A percentile compares a stretch with the other conserved stretches of the same genome.
Conservation (phyloP, 2,888 invertebrate genomes). For the Gryllus longicercus region DNA sequence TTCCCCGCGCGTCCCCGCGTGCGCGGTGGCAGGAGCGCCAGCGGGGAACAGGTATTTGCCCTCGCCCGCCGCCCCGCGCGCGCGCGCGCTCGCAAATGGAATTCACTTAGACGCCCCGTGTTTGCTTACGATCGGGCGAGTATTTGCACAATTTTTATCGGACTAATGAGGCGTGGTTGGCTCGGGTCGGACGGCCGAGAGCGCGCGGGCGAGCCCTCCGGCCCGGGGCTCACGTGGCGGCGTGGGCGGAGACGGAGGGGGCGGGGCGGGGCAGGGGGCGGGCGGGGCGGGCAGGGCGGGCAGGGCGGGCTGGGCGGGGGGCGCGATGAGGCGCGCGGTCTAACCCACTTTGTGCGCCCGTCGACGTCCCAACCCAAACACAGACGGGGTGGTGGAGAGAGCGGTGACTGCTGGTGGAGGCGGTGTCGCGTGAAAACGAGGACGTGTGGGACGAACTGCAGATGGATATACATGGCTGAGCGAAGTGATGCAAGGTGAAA, state of each 20-base stretch:
- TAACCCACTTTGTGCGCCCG: neutral
- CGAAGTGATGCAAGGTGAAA: too few species aligned
- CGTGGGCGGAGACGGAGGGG: neutral
- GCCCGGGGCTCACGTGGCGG: neutral
- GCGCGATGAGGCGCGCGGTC: neutral
- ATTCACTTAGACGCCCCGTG: conserved; percentile 3
- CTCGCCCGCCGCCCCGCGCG: neutral
- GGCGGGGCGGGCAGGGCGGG: neutral
- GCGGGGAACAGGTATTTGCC: neutral
- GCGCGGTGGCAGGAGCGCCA: neutral
- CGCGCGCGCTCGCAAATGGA: neutral
- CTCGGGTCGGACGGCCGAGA: neutral
- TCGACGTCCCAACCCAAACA: neutral
- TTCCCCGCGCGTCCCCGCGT: neutral
- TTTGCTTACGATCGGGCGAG: conserved; percentile 10
- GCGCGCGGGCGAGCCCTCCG: neutral
- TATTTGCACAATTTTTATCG: conserved; percentile 17
- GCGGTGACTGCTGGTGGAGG: neutral
- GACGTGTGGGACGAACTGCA: neutral
- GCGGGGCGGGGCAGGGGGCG: neutral
- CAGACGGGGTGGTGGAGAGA: neutral
- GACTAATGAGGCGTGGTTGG: conserved; percentile 17
- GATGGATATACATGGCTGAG: too few species aligned
- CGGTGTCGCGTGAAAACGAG: neutral
- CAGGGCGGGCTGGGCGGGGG: neutral